Evolutionary conservation across 2,888 invertebrate genomes (phyloP).

Genomic region (Nasonovia ribisnigri): DNA sequence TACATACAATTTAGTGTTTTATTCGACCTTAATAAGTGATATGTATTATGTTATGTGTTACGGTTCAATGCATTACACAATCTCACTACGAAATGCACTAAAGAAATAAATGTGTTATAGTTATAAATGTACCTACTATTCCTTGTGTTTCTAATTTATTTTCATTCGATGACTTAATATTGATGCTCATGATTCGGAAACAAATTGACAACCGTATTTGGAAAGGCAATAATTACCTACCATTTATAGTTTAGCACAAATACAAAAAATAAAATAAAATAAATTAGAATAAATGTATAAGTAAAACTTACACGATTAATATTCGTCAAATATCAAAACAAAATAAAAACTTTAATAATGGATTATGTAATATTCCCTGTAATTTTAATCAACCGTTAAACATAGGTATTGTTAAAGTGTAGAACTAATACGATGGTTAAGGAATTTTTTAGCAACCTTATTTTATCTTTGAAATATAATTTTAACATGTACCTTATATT

Average conservation of each 20-base stretch:
- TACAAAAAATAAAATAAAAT: neutral
- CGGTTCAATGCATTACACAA: neutral
- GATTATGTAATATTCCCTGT: neutral
- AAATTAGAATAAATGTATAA: neutral
- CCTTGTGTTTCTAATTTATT: neutral
- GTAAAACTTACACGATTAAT: neutral
- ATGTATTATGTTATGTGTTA: neutral
- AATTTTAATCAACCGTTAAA: constrained; percentile 38
- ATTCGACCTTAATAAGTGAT: neutral
- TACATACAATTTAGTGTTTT: neutral
- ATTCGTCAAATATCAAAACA: neutral
- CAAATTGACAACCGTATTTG: neutral
- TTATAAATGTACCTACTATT: neutral
- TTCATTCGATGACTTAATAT: neutral
- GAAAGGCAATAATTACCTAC: neutral
- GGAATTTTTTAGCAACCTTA: neutral
- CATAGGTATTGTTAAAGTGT: neutral
- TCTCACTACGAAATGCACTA: neutral
- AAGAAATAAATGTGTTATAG: neutral
- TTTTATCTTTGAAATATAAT: neutral
- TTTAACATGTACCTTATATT: neutral
- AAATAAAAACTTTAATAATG: neutral
- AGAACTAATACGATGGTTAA: neutral
- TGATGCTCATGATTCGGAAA: neutral
- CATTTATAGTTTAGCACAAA: neutral